Percentiles rank a stretch among this genome's conserved stretches.
These are phyloP conservation scores for Frankliniella fusca DNA, from an alignment of 2,888 invertebrate species.

Conservation along the genomic window DNA sequence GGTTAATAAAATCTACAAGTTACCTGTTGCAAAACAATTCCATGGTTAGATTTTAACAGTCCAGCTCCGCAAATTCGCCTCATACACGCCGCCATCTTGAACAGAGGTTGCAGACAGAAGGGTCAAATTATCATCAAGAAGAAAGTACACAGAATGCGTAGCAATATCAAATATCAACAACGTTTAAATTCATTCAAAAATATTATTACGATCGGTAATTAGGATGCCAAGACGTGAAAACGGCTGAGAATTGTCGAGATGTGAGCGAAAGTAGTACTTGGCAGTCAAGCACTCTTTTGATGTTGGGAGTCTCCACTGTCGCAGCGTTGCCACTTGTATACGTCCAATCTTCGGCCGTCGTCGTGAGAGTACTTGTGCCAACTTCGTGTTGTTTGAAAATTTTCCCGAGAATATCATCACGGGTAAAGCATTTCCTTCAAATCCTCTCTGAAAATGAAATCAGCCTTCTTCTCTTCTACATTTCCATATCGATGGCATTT, in stretches of 20 bases:
- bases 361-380: background rate
- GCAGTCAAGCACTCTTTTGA: background rate
- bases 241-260: background rate
- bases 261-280: background rate
- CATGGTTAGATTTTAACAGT: slow-evolving; percentile 71
- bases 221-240: slow-evolving; percentile 3
- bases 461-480: too few relatives aligned
- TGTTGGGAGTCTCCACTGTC: background rate
- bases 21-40: slow-evolving; percentile 68
- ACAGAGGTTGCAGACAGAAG: slow-evolving; percentile 45
- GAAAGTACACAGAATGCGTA: slow-evolving; percentile 1
- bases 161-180: background rate
- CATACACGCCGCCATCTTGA: slow-evolving; percentile 84
- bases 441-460: background rate
- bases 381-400: background rate
- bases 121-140: slow-evolving; percentile 32
- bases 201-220: slow-evolving; percentile 28
- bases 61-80: slow-evolving; percentile 81
- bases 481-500: too few relatives aligned
- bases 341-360: background rate
- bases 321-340: background rate
- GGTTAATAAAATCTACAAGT: slow-evolving; percentile 43
- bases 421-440: background rate
- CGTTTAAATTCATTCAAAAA: slow-evolving; percentile 26
- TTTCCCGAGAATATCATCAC: background rate